These are phyloP conservation scores for Schizothorax lantsangensis DNA, from an alignment of 2,797 vertebrate genomes.

Conservation along the genomic window DNA sequence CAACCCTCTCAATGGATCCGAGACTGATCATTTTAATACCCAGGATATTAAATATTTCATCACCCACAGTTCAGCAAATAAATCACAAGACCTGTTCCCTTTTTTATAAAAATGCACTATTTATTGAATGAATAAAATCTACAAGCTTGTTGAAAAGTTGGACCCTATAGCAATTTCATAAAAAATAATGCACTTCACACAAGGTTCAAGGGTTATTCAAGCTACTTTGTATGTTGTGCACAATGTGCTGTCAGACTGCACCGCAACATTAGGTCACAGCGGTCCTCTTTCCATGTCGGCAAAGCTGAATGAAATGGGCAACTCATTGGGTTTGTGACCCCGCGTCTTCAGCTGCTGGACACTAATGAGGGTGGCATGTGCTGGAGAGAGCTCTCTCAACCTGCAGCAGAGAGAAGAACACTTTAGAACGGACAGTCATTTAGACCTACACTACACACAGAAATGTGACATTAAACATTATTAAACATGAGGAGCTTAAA, in stretches of 20 bases:
- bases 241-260: background rate
- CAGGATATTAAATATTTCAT: conserved; percentile 61
- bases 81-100: conserved; percentile 52
- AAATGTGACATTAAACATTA: background rate
- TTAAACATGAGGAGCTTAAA: background rate
- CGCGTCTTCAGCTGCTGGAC: conserved; percentile 18
- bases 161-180: conserved; percentile 34
- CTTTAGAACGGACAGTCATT: conserved; percentile 24
- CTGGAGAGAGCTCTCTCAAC: conserved; percentile 31
- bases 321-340: conserved; percentile 19
- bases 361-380: conserved; percentile 19
- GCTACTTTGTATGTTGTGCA: background rate
- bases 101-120: conserved; percentile 55
- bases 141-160: conserved; percentile 50
- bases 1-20: conserved; percentile 43
- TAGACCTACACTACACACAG: background rate
- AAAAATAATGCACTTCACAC: conserved; percentile 18
- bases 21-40: conserved; percentile 63
- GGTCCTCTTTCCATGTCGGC: conserved; percentile 10
- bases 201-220: conserved; percentile 24
- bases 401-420: conserved; percentile 41
- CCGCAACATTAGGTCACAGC: conserved; percentile 10
- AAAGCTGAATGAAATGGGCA: conserved; percentile 36
- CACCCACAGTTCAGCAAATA: conserved; percentile 56
- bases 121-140: conserved; percentile 61